Conservation (phyloP, 2,797 vertebrate species). For the Acipenser ruthenus region DNA sequence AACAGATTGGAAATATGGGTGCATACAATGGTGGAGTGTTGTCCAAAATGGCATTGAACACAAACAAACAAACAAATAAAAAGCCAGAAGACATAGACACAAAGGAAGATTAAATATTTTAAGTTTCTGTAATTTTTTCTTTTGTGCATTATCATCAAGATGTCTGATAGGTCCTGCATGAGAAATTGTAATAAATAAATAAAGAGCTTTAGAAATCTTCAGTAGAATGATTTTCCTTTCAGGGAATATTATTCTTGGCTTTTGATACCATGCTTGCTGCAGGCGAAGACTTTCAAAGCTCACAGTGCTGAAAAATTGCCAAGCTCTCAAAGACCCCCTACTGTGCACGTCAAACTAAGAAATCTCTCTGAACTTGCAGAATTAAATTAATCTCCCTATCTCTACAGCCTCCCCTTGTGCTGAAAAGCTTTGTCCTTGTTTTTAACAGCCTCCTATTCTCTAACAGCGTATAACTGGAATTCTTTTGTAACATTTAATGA, state of each 20-base stretch:
- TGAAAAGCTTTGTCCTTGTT: conserved; percentile 73
- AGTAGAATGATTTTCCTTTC: conserved; percentile 76
- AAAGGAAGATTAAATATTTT: conserved; percentile 17
- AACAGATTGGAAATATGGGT: conserved; percentile 7
- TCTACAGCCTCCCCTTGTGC: conserved; percentile 75
- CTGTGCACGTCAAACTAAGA: conserved; percentile 85
- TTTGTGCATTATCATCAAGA: conserved; percentile 67
- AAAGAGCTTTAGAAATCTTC: conserved; percentile 74
- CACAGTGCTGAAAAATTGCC: conserved; percentile 73
- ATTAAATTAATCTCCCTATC: conserved; percentile 83
- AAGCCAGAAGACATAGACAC: not conserved
- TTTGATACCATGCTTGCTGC: conserved; percentile 89
- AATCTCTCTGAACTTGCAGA: conserved; percentile 89
- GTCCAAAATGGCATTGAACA: not conserved
- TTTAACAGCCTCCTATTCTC: conserved; percentile 58
- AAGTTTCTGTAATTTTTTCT: conserved; percentile 51
- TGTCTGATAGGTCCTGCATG: conserved; percentile 60
- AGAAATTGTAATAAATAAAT: conserved; percentile 80
- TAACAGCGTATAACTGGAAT: conserved; percentile 68
- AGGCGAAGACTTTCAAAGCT: conserved; percentile 92
- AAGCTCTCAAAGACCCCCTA: conserved; percentile 87
- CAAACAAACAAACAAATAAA: not conserved
- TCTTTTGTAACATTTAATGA: conserved; percentile 61
- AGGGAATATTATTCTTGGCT: conserved; percentile 86
- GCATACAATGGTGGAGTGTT: not conserved